Evolutionary conservation across 1,140 invertebrate species (phyloP), one percentile per base, ranked within the genome.

Genomic region (Onthophagus taurus): DNA sequence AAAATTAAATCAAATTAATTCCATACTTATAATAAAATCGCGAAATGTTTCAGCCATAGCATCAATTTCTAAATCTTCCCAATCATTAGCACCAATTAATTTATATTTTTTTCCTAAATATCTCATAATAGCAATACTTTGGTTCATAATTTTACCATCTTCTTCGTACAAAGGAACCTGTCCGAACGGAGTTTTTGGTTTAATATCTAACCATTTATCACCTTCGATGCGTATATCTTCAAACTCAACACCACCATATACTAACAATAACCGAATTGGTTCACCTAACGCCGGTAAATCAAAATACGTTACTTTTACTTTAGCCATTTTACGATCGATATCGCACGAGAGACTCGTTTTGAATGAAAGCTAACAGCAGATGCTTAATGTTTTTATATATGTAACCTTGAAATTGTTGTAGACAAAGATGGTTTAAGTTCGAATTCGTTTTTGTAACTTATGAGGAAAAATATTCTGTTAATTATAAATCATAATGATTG

Each of bases 141-240:
- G 83, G 54, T 74, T 69, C 8, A 81, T 61, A 38, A 67, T 60
- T 53, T 79, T 77, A 8, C 78, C 84, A 55, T 87, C 78, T 9
- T 83, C 65, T 58, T 83, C 80, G 42, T 89, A 60, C 11, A 85
- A 66, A 0, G 85, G 86, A 31, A 85, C 62, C 61, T 84, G 77
- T 9, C 82, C 83, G 63, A 80, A 85, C 12, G 83, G 83, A 64
- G 74, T 77, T 16, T 64, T 81, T 82, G 36, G 45, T 51, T 81
- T 80, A 0, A 78, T 26, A 24, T 68, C 62, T 6, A 73, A 72
- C 79, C 78, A 83, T 17, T 71, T 57, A 14, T 69, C 65, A 0
- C 47, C 17, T 5, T 72, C 64, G 44, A 79, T 69, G 39, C 80
- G 72, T 2, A 72, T 56, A 60, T 90, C 86, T 57, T 83, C 78